Evolutionary conservation across 1,140 invertebrate species (phyloP), one percentile per base, ranked within the genome.

Genomic region (Tribolium madens): DNA sequence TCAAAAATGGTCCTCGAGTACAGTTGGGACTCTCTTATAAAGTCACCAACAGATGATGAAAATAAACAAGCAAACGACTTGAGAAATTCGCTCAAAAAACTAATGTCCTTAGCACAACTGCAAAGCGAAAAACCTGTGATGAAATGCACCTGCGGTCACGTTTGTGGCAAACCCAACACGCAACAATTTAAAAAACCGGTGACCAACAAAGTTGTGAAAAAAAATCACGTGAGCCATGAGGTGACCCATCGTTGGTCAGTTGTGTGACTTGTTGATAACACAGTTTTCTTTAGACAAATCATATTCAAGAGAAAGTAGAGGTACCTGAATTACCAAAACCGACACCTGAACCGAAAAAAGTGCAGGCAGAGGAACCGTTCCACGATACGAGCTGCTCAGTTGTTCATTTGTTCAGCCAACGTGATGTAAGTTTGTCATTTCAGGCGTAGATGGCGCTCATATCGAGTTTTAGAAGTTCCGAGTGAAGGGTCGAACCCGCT

Each of bases 1-100:
- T 93, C 92, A 0, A 95, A 92, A 86, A 84, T 97, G 14, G 89
- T 91, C 76, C 85, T 97, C 48, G 94, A 96, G 84, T 97, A 97
- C 86, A 93, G 92, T 88, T 97, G 94, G 94, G 90, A 91, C 3
- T n/a, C 9, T 6, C 14, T 36, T 3, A 7, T 6, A 10, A 84
- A 9, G 82, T 84, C 47, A n/a, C n/a, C n/a, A n/a, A n/a, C n/a
- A 83, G 81, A 0, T 81, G 82, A 1, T 84, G 86, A 85, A 3
- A 57, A 13, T 60, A n/a, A 47, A 9, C 36, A 79, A 79, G 68
- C 84, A 81, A 60, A 70, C 81, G 52, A 80, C 60, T 26, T 86
- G 83, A 78, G 77, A 82, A 33, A 85, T 18, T 74, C 87, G 14
- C 81, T 93, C 26, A 88, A 89, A 83, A 90, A 91, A 33, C 83